A percentile compares a stretch with the other conserved stretches of the same genome.
Evolutionary conservation across 2,113 vertebrate genomes (phyloP).

Genomic region (Dissostichus mawsoni): DNA sequence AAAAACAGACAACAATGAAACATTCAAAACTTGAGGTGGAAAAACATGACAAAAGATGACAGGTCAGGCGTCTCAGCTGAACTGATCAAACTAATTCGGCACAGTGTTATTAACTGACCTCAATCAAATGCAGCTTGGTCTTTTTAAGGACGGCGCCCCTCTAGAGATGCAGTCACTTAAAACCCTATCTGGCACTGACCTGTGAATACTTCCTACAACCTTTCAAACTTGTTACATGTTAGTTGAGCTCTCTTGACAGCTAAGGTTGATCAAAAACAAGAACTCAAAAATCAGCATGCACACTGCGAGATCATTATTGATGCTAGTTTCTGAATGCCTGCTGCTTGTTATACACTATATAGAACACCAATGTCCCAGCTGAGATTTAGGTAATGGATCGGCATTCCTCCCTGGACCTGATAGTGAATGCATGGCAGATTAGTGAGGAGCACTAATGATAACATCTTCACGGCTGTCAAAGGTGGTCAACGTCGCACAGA

Average conservation of each 20-base stretch:
- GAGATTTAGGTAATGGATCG: constrained; percentile 16
- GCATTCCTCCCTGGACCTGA: constrained; percentile 23
- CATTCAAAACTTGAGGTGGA: background rate
- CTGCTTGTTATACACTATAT: background rate
- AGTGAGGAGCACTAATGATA: constrained; percentile 26
- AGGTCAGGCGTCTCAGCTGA: background rate
- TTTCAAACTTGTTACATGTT: background rate
- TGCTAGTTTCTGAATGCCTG: background rate
- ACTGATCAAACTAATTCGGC: constrained; percentile 9
- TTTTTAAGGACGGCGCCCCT: constrained; percentile 35
- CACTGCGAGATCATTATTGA: background rate
- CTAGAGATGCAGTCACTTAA: constrained; percentile 51
- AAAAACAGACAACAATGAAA: background rate
- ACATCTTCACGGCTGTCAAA: constrained; percentile 30
- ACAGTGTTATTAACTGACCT: constrained; percentile 50
- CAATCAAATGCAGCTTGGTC: constrained; percentile 30
- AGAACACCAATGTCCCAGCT: background rate
- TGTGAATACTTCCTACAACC: constrained; percentile 41
- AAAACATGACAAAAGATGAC: background rate
- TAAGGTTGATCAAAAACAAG: background rate
- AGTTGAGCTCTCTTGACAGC: background rate
- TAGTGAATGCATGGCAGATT: background rate
- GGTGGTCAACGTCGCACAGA: constrained; percentile 5
- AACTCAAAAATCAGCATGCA: background rate
- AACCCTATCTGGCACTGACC: constrained; percentile 63